Evolutionary conservation across 2,888 invertebrate genomes (phyloP).

Genomic region (Heliconius aoede): DNA sequence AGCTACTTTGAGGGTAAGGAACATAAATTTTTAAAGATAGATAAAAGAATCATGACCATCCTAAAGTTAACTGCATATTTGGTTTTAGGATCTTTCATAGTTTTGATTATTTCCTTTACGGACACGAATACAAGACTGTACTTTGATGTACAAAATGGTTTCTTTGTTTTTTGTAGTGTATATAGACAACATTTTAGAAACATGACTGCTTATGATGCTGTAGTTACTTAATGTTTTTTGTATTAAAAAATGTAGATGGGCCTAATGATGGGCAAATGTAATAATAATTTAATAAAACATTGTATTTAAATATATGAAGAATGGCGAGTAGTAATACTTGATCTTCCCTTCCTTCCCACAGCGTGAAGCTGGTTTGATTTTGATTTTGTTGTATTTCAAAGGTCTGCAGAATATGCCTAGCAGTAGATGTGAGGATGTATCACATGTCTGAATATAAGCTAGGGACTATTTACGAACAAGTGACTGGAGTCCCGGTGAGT

Average conservation of each 20-base stretch:
- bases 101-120: too few relatives aligned
- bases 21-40: neutral
- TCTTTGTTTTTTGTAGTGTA: neutral
- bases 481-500: slow-evolving; percentile 65
- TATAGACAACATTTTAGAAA: neutral
- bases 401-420: slow-evolving; percentile 70
- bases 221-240: too few relatives aligned
- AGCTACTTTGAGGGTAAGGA: slow-evolving; percentile 58
- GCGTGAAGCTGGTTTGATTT: too few relatives aligned
- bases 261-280: too few relatives aligned
- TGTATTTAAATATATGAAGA: too few relatives aligned
- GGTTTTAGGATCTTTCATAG: too few relatives aligned
- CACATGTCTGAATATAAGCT: slow-evolving; percentile 59
- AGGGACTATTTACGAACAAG: slow-evolving; percentile 58
- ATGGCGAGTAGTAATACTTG: too few relatives aligned
- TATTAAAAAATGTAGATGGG: too few relatives aligned
- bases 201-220: neutral
- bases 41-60: neutral
- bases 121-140: too few relatives aligned
- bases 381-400: slow-evolving; percentile 42
- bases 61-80: neutral
- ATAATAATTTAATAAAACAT: too few relatives aligned
- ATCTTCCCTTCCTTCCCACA: too few relatives aligned
- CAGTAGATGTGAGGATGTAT: slow-evolving; percentile 60
- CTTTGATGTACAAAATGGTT: too few relatives aligned